Evolutionary conservation across 2,797 vertebrate genomes (phyloP).

Genomic region (Notolabrus celidotus): DNA sequence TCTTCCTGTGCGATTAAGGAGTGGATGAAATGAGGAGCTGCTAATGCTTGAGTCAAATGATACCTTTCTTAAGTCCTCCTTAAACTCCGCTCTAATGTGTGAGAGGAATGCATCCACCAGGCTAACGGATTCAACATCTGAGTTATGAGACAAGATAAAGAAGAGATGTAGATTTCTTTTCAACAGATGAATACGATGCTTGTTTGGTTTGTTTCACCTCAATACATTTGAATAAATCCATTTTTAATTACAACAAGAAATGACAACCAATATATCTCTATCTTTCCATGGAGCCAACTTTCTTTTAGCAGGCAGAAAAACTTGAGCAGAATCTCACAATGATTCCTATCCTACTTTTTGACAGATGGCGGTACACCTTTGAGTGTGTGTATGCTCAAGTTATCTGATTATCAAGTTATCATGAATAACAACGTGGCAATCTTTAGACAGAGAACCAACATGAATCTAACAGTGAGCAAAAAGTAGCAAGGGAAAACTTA

Average conservation of each 20-base stretch:
- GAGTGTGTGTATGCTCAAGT: too few relatives aligned
- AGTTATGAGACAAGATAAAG: slow-evolving; percentile 37
- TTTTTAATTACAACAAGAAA: background rate
- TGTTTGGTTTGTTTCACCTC: background rate
- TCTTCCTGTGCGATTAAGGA: slow-evolving; percentile 58
- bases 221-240: background rate
- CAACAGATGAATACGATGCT: slow-evolving; percentile 15
- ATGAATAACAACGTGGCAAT: too few relatives aligned
- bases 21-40: slow-evolving; percentile 48
- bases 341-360: too few relatives aligned
- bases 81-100: slow-evolving; percentile 30
- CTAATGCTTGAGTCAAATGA: slow-evolving; percentile 53
- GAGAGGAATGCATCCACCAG: slow-evolving; percentile 9
- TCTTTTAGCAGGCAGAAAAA: too few relatives aligned
- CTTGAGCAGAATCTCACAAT: too few relatives aligned
- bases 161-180: slow-evolving; percentile 28
- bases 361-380: too few relatives aligned
- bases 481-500: background rate
- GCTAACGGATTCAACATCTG: slow-evolving; percentile 30
- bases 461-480: background rate
- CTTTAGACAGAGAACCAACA: background rate
- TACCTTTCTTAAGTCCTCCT: slow-evolving; percentile 55
- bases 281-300: too few relatives aligned
- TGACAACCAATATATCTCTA: background rate
- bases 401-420: too few relatives aligned